phyloP scores from a whole-genome alignment of 2,113 vertebrate species.

The Chauna torquata region DNA sequence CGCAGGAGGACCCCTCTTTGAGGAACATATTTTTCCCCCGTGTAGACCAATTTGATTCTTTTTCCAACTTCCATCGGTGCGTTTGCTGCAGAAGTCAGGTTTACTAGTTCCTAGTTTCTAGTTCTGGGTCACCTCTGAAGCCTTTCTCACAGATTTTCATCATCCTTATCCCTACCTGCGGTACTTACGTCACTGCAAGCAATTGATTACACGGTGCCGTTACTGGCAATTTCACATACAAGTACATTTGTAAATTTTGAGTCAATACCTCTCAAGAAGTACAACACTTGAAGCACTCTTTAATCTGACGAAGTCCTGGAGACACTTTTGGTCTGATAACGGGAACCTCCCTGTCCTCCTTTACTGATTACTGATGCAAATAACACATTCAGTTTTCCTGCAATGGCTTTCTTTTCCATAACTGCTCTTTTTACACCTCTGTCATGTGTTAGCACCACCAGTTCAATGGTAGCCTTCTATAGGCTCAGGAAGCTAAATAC shows the following conservation, averaged over 20 bases:
- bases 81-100: background rate
- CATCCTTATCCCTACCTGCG: background rate
- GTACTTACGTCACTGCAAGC: background rate
- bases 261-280: background rate
- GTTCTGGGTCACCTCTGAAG: background rate
- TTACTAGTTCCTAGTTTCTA: background rate
- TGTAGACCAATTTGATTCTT: background rate
- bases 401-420: background rate
- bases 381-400: background rate
- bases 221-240: background rate
- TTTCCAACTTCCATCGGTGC: background rate
- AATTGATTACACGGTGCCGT: background rate
- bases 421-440: background rate
- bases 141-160: background rate
- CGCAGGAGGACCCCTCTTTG: background rate
- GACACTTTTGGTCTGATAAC: background rate
- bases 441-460: background rate
- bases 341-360: background rate
- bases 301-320: background rate
- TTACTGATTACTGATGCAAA: background rate
- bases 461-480: background rate
- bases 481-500: background rate
- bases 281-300: too few species aligned
- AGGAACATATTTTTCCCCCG: background rate
- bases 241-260: background rate